phyloP scores from a whole-genome alignment of 2,797 vertebrate species.

The Cuculus canorus region DNA sequence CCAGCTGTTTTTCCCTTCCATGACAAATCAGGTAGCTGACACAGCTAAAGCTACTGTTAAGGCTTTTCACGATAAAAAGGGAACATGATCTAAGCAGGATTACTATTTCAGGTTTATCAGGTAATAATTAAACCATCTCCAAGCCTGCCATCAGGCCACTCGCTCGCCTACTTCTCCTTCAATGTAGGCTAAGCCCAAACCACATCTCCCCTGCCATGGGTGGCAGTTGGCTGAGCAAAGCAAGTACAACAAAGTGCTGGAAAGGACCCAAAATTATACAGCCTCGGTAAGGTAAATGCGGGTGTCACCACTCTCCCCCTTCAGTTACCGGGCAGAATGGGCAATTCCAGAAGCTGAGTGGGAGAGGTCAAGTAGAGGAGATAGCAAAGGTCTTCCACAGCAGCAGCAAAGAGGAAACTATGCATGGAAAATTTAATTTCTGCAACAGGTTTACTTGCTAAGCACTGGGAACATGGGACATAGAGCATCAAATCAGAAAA shows the following conservation, averaged over 20 bases:
- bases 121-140: neutral
- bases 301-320: neutral
- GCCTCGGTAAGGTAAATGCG: neutral
- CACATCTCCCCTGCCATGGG: neutral
- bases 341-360: neutral
- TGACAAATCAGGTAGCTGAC: slow-evolving; percentile 62
- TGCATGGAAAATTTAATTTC: neutral
- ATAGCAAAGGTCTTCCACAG: neutral
- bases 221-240: neutral
- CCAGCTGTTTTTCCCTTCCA: slow-evolving; percentile 29
- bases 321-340: neutral
- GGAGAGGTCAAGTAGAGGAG: neutral
- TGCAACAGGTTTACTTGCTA: neutral
- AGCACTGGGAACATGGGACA: neutral
- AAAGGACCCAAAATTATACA: neutral
- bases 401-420: neutral
- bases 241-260: neutral
- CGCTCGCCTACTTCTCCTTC: neutral
- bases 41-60: slow-evolving; percentile 25
- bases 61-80: slow-evolving; percentile 19
- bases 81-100: slow-evolving; percentile 26
- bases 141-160: neutral
- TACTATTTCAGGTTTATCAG: neutral
- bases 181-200: neutral
- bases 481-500: neutral